Evolutionary conservation across 1,140 invertebrate species (phyloP), one percentile per base, ranked within the genome.

Genomic region (Mizuhopecten yessoensis): DNA sequence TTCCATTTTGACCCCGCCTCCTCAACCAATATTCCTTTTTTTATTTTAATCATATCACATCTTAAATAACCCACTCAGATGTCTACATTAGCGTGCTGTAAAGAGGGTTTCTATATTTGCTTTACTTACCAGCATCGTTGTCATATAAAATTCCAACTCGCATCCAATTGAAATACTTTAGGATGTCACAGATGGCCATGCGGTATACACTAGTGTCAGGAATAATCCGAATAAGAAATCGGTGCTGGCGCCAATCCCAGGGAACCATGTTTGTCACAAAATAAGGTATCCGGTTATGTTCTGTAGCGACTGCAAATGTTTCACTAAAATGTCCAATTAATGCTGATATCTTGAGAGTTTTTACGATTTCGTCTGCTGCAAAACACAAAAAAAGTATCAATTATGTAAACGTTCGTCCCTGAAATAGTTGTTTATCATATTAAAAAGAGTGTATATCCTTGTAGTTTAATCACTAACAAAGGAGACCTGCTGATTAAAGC

Each of bases 211-310:
- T 34, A 1, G 91, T 90, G 87, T 93, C 92, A n/a, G 94, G 94
- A 90, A 94, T 90, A 49, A 95, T 92, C 86, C 93, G 93, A n/a
- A 94, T 92, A 17, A 95, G 39, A 57, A 93, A 94, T 0, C 90
- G 90, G 29, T 90, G 90, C 23, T 89, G n/a, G 5, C 49, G 13
- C 86, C 90, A 88, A n/a, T 92, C 75, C 17, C 42, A 33, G 11
- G 94, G 93, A 0, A 92, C 91, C 90, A 94, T 92, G 34, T 94
- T 93, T 20, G 94, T 95, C 88, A 95, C 94, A 49, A 94, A 92
- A 42, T 93, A 95, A 10, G 94, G 93, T 15, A 95, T 91, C 34
- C 92, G 91, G n/a, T 90, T 49, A 87, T 93, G 89, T 34, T 93
- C 92, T 20, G 94, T 93, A n/a, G 92, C 93, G 33, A 91, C 57